Evolutionary conservation across 2,797 vertebrate species (phyloP).

Genomic region (Apogon talboti): DNA sequence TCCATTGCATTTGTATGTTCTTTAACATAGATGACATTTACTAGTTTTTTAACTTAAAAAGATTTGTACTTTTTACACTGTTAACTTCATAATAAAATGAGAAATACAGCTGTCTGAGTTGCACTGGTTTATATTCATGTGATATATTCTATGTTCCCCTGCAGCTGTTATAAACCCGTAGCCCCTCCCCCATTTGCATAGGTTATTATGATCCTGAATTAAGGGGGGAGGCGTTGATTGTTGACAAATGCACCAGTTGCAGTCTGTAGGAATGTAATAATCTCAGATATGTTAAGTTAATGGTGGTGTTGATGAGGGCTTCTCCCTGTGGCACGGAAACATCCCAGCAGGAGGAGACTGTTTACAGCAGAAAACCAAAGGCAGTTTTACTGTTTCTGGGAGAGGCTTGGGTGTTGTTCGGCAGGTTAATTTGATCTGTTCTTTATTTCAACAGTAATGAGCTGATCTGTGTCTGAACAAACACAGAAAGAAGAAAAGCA

Average conservation of each 20-base stretch:
- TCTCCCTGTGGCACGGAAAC: conserved; percentile 55
- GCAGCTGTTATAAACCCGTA: not conserved
- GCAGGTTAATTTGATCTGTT: conserved; percentile 22
- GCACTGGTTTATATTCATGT: not conserved
- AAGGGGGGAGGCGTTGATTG: not conserved
- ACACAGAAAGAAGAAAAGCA: not conserved
- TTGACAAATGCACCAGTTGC: conserved; percentile 17
- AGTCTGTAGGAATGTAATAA: conserved; percentile 8
- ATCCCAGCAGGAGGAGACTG: conserved; percentile 47
- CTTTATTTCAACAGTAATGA: conserved; percentile 32
- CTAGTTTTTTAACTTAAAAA: conserved; percentile 1
- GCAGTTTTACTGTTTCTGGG: conserved; percentile 30
- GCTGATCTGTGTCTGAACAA: conserved; percentile 10
- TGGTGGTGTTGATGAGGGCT: conserved; percentile 2
- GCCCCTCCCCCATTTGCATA: not conserved
- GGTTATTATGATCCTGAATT: conserved; percentile 5
- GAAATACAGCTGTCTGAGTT: not conserved
- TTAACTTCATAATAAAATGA: conserved; percentile 38
- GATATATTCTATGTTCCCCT: not conserved
- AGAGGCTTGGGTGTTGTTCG: conserved; percentile 26
- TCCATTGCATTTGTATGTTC: not conserved
- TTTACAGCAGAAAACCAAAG: conserved; percentile 44
- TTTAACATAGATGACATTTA: not conserved
- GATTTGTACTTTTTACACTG: not conserved
- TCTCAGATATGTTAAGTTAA: conserved; percentile 19